Evolutionary conservation across 2,888 invertebrate genomes (phyloP).

Genomic region (Campopleginae sp.): DNA sequence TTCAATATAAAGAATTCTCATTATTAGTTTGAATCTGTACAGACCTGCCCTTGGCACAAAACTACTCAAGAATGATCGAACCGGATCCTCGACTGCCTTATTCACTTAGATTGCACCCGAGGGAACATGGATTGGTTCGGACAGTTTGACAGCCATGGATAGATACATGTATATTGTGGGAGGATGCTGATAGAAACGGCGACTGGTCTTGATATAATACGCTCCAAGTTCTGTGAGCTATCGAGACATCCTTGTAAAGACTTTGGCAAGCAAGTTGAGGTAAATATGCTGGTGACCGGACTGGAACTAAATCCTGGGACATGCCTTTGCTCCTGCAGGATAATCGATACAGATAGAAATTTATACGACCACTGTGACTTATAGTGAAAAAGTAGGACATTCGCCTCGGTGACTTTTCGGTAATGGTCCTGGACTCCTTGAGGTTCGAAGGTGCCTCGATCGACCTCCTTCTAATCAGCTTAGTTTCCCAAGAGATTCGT

Average conservation of each 20-base stretch:
- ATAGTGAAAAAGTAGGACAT: neutral
- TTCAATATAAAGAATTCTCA: conserved; percentile 24
- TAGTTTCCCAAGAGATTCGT: neutral
- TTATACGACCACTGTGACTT: neutral
- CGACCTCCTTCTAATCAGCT: neutral
- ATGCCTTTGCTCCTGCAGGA: neutral
- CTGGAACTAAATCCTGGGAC: neutral
- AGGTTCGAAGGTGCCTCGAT: neutral
- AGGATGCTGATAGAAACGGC: conserved; percentile 22
- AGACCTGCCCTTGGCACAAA: conserved; percentile 25
- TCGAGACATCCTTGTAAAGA: conserved; percentile 9
- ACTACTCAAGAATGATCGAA: conserved; percentile 46
- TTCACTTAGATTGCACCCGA: neutral
- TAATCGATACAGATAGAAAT: neutral
- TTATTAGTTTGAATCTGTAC: conserved; percentile 24
- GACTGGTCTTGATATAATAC: conserved; percentile 25
- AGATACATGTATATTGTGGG: neutral
- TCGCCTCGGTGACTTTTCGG: neutral
- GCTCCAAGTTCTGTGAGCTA: neutral
- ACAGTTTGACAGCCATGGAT: conserved; percentile 50
- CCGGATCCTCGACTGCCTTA: conserved; percentile 2
- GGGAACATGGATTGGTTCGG: conserved; percentile 50
- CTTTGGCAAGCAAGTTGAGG: neutral
- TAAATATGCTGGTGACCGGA: neutral
- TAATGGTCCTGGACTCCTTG: neutral